Evolutionary conservation across 2,888 invertebrate species (phyloP), one percentile per base, ranked within the genome.

Genomic region (Myopa testacea): DNA sequence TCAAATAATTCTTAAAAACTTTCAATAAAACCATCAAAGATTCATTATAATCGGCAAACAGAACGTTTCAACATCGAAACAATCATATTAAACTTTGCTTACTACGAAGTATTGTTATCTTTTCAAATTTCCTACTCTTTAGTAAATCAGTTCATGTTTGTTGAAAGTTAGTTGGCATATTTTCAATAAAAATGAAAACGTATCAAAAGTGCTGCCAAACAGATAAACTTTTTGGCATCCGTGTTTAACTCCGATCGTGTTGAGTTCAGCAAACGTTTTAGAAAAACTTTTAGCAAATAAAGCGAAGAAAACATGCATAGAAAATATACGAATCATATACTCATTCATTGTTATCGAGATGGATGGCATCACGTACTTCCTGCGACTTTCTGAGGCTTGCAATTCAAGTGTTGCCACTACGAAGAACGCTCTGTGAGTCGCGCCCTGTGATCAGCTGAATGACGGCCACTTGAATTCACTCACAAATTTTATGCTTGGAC

Each of bases 241-340:
- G 60, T 2, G 1, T 26, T 2, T 2, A 50, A 50, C 14, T 50
- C 1, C 50, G 50, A 50, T 8, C 14, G 19, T n/a, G 37, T 26
- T 2, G 26, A 26, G 26, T 26, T 26, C 4, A 12, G 4, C 67
- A 38, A 37, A 38, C 37, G 26, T 26, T 26, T 26, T 1, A 67
- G 19, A 5, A 67, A 67, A 26, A 26, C 26, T 26, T 26, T 67
- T 67, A 37, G 65, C 65, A 67, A 67, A 67, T 67, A 12, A 67
- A n/a, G 14, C 12, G 14, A 67, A 34, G 38, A 38, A 34, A 26
- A 19, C 65, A 37, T 34, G 37, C 10, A 16, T 67, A 4, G 67
- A 34, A 19, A n/a, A 67, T 38, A 38, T 37, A 38, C 12, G 14
- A 38, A 37, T 26, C 45, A 45, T 45, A 8, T 45, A 45, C 45